Base-by-base conservation (phyloP, 2,888 invertebrate species). In the Acrobasis consociella region DNA sequence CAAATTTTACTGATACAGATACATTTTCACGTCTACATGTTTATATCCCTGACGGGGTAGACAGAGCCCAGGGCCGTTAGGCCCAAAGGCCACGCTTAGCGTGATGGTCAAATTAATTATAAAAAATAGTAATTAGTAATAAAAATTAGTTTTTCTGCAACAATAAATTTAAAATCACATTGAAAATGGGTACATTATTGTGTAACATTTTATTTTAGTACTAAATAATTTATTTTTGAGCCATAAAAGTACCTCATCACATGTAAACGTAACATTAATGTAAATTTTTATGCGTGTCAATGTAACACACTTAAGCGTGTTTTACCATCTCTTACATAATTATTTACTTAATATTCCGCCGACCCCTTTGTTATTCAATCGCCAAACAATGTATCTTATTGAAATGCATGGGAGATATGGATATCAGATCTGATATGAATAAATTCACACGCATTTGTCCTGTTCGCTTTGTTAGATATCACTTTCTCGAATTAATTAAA, bases 331-430 rank as follows among this genome's bases (percentile, higher is more conserved):
- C 10, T 55, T 55, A 55, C 55, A 55, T 58, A 59, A 59, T 38
- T 10, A 49, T 49, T 31, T 31, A 11, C 16, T 60, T 22, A 58
- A 50, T n/a, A 60, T 60, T 50, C 59, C 31, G 2, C 11, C 17
- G 37, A 17, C 38, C 9, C 16, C 11, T 50, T 15, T 52, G 42
- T 60, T 60, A 51, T 51, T 42, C 42, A 60, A 60, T 52, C 39
- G 16, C 9, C 38, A 22, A 51, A 22, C 60, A 51, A 51, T 39
- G 60, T 50, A 37, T n/a, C 51, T 17, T 22, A 56, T 56, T 56
- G 42, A 56, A 42, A 56, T 56, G 17, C 56, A 42, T n/a, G 15
- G 38, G 38, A n/a, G 37, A 38, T 37, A 38, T 15, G 13, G 13
- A 15, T 53, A 15, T 38, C 38, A 9, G 15, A 53, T 53, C 13